Evolutionary conservation across 2,888 invertebrate species (phyloP).

Genomic region (Ommatoiulus sabulosus): DNA sequence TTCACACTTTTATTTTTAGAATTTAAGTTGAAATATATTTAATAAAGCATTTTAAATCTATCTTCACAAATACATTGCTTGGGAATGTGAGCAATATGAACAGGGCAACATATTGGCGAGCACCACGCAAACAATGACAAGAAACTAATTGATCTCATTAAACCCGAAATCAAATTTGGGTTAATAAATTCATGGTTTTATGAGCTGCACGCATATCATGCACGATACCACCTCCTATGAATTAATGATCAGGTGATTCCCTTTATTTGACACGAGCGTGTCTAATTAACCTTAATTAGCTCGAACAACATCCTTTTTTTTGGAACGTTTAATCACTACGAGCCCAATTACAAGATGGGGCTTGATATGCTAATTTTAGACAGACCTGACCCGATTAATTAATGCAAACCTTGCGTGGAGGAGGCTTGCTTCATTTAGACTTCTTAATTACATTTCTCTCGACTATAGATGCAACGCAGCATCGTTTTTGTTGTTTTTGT

Average conservation of each 20-base stretch:
- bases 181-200: not conserved
- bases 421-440: not conserved
- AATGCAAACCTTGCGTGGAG: not conserved
- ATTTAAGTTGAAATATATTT: too few relatives aligned
- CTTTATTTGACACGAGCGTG: not conserved
- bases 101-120: too few relatives aligned
- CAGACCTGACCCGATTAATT: not conserved
- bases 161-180: not conserved
- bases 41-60: too few relatives aligned
- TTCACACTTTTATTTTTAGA: too few relatives aligned
- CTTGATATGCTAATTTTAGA: slow-evolving; percentile 38
- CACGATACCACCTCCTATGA: not conserved
- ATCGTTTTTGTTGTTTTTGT: not conserved
- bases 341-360: slow-evolving; percentile 30
- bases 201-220: not conserved
- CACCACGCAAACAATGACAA: not conserved
- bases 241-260: slow-evolving; percentile 38
- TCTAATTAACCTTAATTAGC: slow-evolving; percentile 41
- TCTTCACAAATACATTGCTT: too few relatives aligned
- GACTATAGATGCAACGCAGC: not conserved
- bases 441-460: not conserved
- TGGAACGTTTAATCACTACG: not conserved
- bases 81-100: too few relatives aligned
- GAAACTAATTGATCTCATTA: not conserved
- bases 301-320: not conserved